A percentile compares a stretch with the other conserved stretches of the same genome.
Evolutionary conservation across 2,888 invertebrate species (phyloP).

Genomic region (Pandemis corylana): DNA sequence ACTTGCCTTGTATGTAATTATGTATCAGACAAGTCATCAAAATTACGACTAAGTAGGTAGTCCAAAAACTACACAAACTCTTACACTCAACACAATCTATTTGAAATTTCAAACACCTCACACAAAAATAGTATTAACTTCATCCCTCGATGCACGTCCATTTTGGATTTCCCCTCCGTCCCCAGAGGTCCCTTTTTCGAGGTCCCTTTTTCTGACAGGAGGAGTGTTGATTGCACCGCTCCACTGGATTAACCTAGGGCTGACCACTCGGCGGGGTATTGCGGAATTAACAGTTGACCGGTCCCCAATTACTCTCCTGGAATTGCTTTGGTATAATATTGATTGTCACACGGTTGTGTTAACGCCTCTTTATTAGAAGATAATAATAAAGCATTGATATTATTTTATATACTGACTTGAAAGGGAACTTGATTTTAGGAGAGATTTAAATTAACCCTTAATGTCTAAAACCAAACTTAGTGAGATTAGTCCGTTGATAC

Average conservation of each 20-base stretch:
- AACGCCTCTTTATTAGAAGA: not conserved
- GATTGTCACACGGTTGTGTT: conserved; percentile 10
- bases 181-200: conserved; percentile 48
- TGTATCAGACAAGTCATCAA: too few relatives aligned
- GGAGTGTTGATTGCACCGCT: conserved; percentile 80
- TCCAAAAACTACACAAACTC: not conserved
- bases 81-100: not conserved
- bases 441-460: too few relatives aligned
- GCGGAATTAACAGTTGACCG: conserved; percentile 64
- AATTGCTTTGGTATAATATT: conserved; percentile 33
- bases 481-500: too few relatives aligned
- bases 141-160: conserved; percentile 49
- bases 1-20: too few relatives aligned
- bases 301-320: conserved; percentile 39
- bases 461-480: too few relatives aligned
- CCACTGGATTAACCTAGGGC: conserved; percentile 74
- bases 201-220: conserved; percentile 54
- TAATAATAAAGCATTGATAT: too few relatives aligned
- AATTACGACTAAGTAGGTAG: too few relatives aligned
- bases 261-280: conserved; percentile 76
- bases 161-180: conserved; percentile 54
- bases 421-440: too few relatives aligned
- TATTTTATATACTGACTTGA: too few relatives aligned
- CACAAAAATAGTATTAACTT: conserved; percentile 18
- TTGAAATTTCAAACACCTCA: conserved; percentile 2